A percentile compares a stretch with the other conserved stretches of the same genome.
These are phyloP conservation scores for Babylonia areolata DNA, from an alignment of 1,140 invertebrate species.

Conservation along the genomic window DNA sequence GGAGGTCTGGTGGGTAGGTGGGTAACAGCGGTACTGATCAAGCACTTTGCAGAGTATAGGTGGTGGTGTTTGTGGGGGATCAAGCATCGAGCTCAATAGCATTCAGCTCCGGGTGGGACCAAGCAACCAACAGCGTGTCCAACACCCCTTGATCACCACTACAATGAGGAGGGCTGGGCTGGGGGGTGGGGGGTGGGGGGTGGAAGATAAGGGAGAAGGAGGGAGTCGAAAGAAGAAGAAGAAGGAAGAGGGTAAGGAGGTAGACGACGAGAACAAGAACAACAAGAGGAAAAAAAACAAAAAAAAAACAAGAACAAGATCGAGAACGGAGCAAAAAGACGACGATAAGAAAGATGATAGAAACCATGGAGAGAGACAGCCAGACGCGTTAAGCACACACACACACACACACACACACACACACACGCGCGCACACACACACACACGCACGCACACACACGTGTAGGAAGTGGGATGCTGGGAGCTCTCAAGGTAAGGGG, in stretches of 20 bases:
- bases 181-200: not conserved
- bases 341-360: not conserved
- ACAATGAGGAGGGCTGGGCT: not conserved
- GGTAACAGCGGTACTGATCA: no score
- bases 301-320: not conserved
- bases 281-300: not conserved
- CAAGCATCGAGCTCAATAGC: no score
- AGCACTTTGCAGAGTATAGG: no score
- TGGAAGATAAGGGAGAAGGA: not conserved
- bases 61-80: no score
- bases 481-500: no score
- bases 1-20: no score
- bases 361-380: not conserved
- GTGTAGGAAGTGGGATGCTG: not conserved
- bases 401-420: slow-evolving; percentile 6
- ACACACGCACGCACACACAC: not conserved
- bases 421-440: not conserved
- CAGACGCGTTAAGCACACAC: not conserved
- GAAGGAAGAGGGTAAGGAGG: not conserved
- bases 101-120: no score
- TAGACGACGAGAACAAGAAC: no score
- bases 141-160: no score
- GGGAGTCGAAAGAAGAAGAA: not conserved
- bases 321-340: not conserved
- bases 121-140: no score